Base-by-base conservation (phyloP, 1,140 invertebrate genomes). In the Forficula auricularia region DNA sequence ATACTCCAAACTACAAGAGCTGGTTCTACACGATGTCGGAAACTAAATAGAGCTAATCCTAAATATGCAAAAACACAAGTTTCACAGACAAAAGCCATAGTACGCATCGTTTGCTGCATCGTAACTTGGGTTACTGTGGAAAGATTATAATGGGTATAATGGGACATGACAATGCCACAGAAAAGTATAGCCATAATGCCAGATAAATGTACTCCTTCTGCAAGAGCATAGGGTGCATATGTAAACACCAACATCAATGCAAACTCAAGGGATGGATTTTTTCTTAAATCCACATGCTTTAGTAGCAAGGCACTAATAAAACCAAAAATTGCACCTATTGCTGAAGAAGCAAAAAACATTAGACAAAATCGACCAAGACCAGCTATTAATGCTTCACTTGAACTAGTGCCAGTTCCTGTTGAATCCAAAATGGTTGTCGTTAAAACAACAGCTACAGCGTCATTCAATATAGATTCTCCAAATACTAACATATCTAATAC, bases 131-230 rank as follows among this genome's bases (percentile, higher is more conserved):
- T 95, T 3, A 98, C 83, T 14, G 94, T 95, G 1, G 94, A 98
- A 12, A 98, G 64, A 63, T 98, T 98, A 53, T 89, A 92, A 70
- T 98, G 95, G 13, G 94, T 98, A 55, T 98, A 99, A 61, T 99
- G 95, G 1, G 92, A 97, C 95, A 98, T 99, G 0, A 96, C 91
- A 56, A 99, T 91, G 2, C 94, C 95, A 68, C 91, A 95, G 58
- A 98, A 97, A 45, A 98, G 65, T 54, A 99, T 98, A 12, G 95
- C 92, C 95, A 98, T 98, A 33, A 99, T 99, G 45, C 91, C 89
- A 54, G 89, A 95, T 30, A 97, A 65, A 63, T 94, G 87, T 46
- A 97, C 79, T 31, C 94, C 92, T 68, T 99, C 95, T 34, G 95
- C 94, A 31, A 99, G 61, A 10, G 91, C 91, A 66, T 98, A 99